Evolutionary conservation across 2,797 vertebrate genomes (phyloP), one percentile per base, ranked within the genome.

Genomic region (Halcyon badia): DNA sequence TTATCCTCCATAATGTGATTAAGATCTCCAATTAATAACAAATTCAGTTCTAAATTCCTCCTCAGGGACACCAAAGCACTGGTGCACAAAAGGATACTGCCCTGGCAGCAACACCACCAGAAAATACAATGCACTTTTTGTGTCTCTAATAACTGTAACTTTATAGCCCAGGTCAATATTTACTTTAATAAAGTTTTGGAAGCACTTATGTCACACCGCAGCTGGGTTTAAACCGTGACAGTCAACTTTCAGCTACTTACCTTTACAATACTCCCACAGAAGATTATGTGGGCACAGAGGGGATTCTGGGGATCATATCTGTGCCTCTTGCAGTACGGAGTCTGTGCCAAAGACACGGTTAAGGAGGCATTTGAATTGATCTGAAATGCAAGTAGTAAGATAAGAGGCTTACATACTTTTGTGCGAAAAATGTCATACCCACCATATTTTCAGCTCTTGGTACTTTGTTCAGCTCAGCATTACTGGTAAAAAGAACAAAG

Each of bases 321-420:
- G 31, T 99, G 97, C 78, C 98, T 98, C 57, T 95, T 98, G 97
- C 99, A 99, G 97, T 98, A 99, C 24, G 97, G 95, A 0, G 99
- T 99, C 98, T 99, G 98, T 65, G 99, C 99, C 98, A 99, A 97
- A 77, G 99, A 99, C 98, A 99, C 98, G 14, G 99, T 99, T 79
- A 99, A 96, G 6, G 99, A 99, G 3, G 99, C 99, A 72, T 98
- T 96, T 0, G 99, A 97, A 92, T 98, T 98, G 84, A 98, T 98
- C 99, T 99, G 98, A 79, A 95, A 95, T 25, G n/a, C 18, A 95
- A 94, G 69, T 5, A 71, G n/a, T 15, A 66, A 89, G 46, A 5
- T 4, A 85, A 90, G 31, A 91, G 8, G 30, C 37, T 79, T 81
- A 84, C 13, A 15, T 4, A 11, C 6, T n/a, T 68, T n/a, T 8